phyloP scores from a whole-genome alignment of 1,140 invertebrate species.

The Formica exsecta region DNA sequence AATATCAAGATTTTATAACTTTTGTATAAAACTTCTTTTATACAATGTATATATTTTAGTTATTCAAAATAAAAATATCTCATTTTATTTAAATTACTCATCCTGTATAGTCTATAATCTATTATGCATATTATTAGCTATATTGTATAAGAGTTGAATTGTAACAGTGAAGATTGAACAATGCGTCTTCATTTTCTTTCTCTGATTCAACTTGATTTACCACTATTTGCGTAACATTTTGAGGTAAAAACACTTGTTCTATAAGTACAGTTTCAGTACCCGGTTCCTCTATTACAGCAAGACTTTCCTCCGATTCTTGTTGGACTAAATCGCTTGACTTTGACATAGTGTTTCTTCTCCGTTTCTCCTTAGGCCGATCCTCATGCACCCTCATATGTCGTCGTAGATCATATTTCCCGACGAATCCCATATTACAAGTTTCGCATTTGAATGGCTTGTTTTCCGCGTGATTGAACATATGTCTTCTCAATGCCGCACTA shows the following conservation, averaged over 20 bases:
- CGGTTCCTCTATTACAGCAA: constrained; percentile 56
- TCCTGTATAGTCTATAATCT: not conserved
- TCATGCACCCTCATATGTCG: constrained; percentile 83
- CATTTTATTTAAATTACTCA: too few species aligned
- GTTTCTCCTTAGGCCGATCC: constrained; percentile 71
- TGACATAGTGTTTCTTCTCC: constrained; percentile 51
- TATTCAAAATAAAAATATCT: too few species aligned
- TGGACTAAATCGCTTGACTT: constrained; percentile 59
- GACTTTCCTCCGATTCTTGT: constrained; percentile 28
- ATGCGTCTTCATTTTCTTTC: constrained; percentile 83
- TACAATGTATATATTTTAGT: too few species aligned
- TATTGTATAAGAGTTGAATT: constrained; percentile 78
- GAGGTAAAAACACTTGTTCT: constrained; percentile 79
- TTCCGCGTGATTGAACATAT: constrained; percentile 84
- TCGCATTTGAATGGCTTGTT: constrained; percentile 86
- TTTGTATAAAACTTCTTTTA: too few species aligned
- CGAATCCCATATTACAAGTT: constrained; percentile 82
- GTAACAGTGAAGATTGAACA: constrained; percentile 75
- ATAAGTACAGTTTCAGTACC: constrained; percentile 77
- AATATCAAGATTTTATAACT: too few species aligned
- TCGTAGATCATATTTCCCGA: constrained; percentile 84
- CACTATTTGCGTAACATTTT: constrained; percentile 78
- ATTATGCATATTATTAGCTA: constrained; percentile 57
- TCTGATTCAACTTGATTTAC: constrained; percentile 79
- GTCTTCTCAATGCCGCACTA: constrained; percentile 82